A percentile compares a stretch with the other conserved stretches of the same genome.
phyloP scores from a whole-genome alignment of 2,888 invertebrate species.

The Marronus borbonicus region DNA sequence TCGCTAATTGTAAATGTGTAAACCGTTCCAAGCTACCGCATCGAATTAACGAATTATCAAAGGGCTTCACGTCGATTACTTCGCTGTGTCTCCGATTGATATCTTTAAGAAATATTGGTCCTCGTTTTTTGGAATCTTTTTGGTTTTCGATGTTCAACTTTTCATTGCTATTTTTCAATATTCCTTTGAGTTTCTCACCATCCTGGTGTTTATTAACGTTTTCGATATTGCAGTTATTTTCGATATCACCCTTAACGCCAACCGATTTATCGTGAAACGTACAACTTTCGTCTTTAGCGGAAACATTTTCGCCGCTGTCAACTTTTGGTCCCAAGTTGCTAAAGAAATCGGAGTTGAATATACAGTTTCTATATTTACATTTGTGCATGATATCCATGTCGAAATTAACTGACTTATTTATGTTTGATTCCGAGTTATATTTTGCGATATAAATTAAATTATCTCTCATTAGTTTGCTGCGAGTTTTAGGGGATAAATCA shows the following conservation, averaged over 20 bases:
- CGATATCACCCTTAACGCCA: conserved; percentile 62
- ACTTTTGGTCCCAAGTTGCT: conserved; percentile 70
- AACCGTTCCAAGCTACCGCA: conserved; percentile 69
- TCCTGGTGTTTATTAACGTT: conserved; percentile 17
- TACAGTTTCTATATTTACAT: conserved; percentile 69
- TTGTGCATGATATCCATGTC: conserved; percentile 66
- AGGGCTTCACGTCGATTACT: conserved; percentile 72
- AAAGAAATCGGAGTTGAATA: conserved; percentile 67
- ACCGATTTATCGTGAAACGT: not conserved
- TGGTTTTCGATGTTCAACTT: conserved; percentile 59
- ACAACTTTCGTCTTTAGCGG: conserved; percentile 1
- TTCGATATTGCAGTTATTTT: not conserved
- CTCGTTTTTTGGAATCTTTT: conserved; percentile 50
- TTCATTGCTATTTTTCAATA: conserved; percentile 65
- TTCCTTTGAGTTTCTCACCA: conserved; percentile 61
- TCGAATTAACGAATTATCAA: conserved; percentile 69
- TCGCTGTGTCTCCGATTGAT: conserved; percentile 72
- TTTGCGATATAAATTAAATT: conserved; percentile 52
- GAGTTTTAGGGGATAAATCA: conserved; percentile 63
- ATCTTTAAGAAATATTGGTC: conserved; percentile 59
- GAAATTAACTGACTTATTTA: conserved; percentile 54
- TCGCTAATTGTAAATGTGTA: conserved; percentile 52
- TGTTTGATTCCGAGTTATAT: conserved; percentile 61
- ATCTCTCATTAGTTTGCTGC: conserved; percentile 50
- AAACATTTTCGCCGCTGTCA: conserved; percentile 58